Conservation (phyloP, 2,888 invertebrate species). For the Parelbella ahira region DNA sequence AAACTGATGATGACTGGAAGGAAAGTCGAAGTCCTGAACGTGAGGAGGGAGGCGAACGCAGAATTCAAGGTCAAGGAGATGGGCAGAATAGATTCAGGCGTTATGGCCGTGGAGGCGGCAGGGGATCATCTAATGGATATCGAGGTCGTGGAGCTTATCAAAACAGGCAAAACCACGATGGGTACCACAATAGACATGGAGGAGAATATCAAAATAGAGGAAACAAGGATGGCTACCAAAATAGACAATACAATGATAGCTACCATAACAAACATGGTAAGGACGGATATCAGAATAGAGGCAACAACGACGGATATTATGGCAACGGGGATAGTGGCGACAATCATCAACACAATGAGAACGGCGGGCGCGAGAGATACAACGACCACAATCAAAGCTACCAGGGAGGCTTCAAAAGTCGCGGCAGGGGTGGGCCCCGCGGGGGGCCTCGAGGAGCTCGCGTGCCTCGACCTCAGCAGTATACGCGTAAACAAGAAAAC, state of each 20-base stretch:
- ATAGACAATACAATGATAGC: slow-evolving; percentile 53
- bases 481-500: slow-evolving; percentile 63
- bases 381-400: slow-evolving; percentile 70
- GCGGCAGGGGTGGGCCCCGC: slow-evolving; percentile 67
- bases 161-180: slow-evolving; percentile 51
- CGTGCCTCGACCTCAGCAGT: slow-evolving; percentile 45
- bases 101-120: slow-evolving; percentile 54
- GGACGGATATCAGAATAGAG: slow-evolving; percentile 50
- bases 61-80: slow-evolving; percentile 66
- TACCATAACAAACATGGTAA: slow-evolving; percentile 59
- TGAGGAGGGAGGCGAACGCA: slow-evolving; percentile 54
- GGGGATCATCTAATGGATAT: slow-evolving; percentile 67
- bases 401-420: slow-evolving; percentile 78
- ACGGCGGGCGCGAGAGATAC: slow-evolving; percentile 75
- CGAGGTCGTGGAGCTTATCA: slow-evolving; percentile 63
- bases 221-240: slow-evolving; percentile 60
- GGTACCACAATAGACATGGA: slow-evolving; percentile 52
- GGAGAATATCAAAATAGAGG: slow-evolving; percentile 55
- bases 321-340: slow-evolving; percentile 66
- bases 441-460: slow-evolving; percentile 49
- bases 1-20: slow-evolving; percentile 53
- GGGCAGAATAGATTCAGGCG: slow-evolving; percentile 60
- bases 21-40: slow-evolving; percentile 59
- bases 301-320: slow-evolving; percentile 56
- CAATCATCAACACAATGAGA: slow-evolving; percentile 68